Base-by-base conservation (phyloP, 2,888 invertebrate genomes). In the Ichneumoninae sp. region DNA sequence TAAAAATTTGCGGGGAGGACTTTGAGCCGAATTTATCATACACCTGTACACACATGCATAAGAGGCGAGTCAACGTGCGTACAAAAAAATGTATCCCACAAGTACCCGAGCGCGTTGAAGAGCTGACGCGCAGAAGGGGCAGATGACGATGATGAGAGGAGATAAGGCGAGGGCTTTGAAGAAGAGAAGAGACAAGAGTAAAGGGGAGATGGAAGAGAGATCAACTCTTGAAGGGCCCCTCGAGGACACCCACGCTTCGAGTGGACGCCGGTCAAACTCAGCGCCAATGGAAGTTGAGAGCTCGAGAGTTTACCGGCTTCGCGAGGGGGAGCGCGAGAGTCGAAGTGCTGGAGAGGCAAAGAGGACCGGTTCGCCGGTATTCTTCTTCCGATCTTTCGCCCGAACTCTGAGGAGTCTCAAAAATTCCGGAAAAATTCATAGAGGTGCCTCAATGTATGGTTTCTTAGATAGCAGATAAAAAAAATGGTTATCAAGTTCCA, bases 221-320 rank as follows among this genome's bases (percentile, higher is more conserved):
- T 60, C 33, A n/a, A 40, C 19, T 7, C 22, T 36, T 62, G 52
- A 80, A 74, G 60, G 75, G 50, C 69, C 47, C 70, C 72, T 69
- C 74, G 50, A 44, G 47, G 68, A 68, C 86, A 86, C 86, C 86
- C 84, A 86, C 86, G 83, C 84, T 71, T 83, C 19, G 68, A 68
- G 66, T 57, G 71, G 57, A 72, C 74, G 62, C 69, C 54, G 62
- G 62, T 33, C 62, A 47, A 62, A 66, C 72, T 70, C 83, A 82
- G 83, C 86, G 86, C 86, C 82, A 84, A 80, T 86, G 86, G 50
- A 60, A 77, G 75, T 66, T 66, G 79, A 62, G 65, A 33, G 72
- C 66, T 62, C 62, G 50, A 54, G 72, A 82, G 82, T 76, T 80
- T 71, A 47, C 77, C 52, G 72, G 57, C 40, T n/a, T n/a, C 47